Evolutionary conservation across 2,888 invertebrate genomes (phyloP), one percentile per base, ranked within the genome.

Genomic region (Eupithecia centaureata): DNA sequence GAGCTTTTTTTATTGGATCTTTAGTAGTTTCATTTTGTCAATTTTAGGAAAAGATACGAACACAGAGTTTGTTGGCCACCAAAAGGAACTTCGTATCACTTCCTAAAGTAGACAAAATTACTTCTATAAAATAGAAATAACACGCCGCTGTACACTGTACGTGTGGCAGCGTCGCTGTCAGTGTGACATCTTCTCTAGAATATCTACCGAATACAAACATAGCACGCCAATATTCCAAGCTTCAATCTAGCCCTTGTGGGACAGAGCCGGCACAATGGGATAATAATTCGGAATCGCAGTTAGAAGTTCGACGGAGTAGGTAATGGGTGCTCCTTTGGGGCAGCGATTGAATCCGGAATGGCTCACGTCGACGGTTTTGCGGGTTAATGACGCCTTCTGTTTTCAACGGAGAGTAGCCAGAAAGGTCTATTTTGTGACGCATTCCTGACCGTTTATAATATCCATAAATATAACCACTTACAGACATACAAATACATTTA

Each of bases 261-360:
- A 57, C 68, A 61, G 58, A 65, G 8, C 18, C 42, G 28, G 52
- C 61, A 60, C 65, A 71, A 61, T 67, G 73, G 77, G 78, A 76
- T 80, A 80, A 84, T 84, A 82, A 86, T 85, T 83, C 82, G 77
- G 78, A 84, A 82, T 83, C 77, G 70, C 79, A 76, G 80, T 81
- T 79, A 78, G 79, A 27, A 85, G 77, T 82, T 82, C 76, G 72
- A 74, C 73, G 75, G 79, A 76, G 79, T 80, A 76, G 76, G 79
- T 82, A 84, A 85, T 79, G 78, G 73, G 70, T 38, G 47, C 72
- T 75, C 83, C 79, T 67, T 58, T 61, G 77, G 76, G 68, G 63
- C 68, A 75, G 57, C 77, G 78, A 82, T 80, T 79, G 80, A 80
- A 82, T 81, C 73, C 70, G 70, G 73, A 66, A 63, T 64, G 67